Evolutionary conservation across 2,888 invertebrate genomes (phyloP).

Genomic region (Nomada goodeniana): DNA sequence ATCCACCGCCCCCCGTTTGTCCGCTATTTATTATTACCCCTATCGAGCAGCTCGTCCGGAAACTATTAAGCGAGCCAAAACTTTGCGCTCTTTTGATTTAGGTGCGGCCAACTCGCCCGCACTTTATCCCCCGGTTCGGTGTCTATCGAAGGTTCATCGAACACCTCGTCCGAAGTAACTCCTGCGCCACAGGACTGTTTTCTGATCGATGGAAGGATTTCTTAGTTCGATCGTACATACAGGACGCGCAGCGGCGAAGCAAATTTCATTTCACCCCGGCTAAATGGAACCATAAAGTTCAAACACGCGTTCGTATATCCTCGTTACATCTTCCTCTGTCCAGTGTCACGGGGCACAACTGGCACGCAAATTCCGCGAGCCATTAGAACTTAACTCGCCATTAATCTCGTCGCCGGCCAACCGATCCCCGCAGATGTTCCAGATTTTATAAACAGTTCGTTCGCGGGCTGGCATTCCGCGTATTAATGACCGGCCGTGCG

Average conservation of each 20-base stretch:
- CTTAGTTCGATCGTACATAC: too few species aligned
- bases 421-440: constrained; percentile 16
- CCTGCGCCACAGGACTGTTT: background rate
- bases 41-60: constrained; percentile 70
- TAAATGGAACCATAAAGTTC: too few species aligned
- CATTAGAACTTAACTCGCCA: background rate
- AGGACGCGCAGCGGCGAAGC: too few species aligned
- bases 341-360: background rate
- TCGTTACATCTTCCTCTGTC: background rate
- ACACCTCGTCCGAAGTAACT: constrained; percentile 1
- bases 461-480: constrained; percentile 22
- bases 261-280: too few species aligned
- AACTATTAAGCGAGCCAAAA: constrained; percentile 67
- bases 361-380: background rate
- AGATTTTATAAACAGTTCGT: constrained; percentile 48
- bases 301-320: background rate
- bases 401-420: constrained; percentile 6
- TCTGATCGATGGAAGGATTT: background rate
- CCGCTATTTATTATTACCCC: constrained; percentile 81
- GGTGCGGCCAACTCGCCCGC: constrained; percentile 46
- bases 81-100: constrained; percentile 69
- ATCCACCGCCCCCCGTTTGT: background rate
- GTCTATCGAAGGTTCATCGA: constrained; percentile 17
- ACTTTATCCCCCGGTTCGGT: constrained; percentile 22
- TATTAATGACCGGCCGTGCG: constrained; percentile 4